phyloP scores from a whole-genome alignment of 2,113 vertebrate genomes.

The Nannobrachium achirus region DNA sequence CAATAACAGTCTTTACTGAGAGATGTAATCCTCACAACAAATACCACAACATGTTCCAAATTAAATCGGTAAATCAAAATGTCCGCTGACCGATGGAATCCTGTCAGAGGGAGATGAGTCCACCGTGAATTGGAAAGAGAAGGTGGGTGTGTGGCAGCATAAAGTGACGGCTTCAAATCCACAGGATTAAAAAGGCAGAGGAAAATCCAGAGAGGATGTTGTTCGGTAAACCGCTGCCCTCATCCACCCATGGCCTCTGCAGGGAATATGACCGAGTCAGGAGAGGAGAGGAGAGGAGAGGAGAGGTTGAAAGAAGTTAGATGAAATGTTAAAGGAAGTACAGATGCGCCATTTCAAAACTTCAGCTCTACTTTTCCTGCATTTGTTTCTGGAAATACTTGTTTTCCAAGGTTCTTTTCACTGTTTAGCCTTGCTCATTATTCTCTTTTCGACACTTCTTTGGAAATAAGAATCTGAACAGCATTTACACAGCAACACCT shows the following conservation, averaged over 20 bases:
- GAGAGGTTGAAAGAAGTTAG: not conserved
- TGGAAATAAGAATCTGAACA: too few relatives aligned
- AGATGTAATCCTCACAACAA: not conserved
- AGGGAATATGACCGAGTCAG: not conserved
- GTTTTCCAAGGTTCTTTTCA: too few relatives aligned
- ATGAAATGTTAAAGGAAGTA: too few relatives aligned
- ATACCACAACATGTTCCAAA: not conserved
- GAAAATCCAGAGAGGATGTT: not conserved
- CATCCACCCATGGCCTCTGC: not conserved
- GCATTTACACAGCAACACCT: too few relatives aligned
- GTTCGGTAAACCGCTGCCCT: not conserved
- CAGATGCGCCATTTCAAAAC: too few relatives aligned
- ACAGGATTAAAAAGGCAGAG: not conserved
- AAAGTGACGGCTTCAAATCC: conserved; percentile 2
- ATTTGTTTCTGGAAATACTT: too few relatives aligned
- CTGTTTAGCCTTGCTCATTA: too few relatives aligned
- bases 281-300: not conserved
- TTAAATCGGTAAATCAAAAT: conserved; percentile 14
- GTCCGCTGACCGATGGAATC: not conserved
- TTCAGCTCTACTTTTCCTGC: too few relatives aligned
- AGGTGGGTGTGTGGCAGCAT: conserved; percentile 2
- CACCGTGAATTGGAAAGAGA: conserved; percentile 8
- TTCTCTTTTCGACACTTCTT: too few relatives aligned
- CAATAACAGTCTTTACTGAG: too few relatives aligned
- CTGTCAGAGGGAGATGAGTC: not conserved